These are phyloP conservation scores for Caenorhabditis sp. DNA, from an alignment of 2,888 invertebrate species.

Conservation along the genomic window DNA sequence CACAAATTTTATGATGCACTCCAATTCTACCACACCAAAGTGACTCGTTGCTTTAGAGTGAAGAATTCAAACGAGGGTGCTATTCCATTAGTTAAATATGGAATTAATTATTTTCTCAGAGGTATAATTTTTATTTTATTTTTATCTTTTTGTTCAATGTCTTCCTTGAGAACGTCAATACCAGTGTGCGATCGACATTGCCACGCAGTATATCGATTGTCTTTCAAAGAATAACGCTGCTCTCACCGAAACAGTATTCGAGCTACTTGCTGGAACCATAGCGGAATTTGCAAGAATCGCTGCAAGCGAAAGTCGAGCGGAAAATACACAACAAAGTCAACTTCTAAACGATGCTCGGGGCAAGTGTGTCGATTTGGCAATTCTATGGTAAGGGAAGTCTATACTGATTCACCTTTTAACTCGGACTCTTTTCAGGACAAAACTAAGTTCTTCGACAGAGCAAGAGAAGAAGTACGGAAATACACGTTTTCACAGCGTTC, in stretches of 20 bases:
- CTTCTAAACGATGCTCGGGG: slow-evolving; percentile 15
- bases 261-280: slow-evolving; percentile 19
- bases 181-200: slow-evolving; percentile 47
- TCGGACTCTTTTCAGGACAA: slow-evolving; percentile 21
- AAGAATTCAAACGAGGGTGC: slow-evolving; percentile 27
- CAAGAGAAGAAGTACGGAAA: slow-evolving; percentile 46
- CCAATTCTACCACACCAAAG: slow-evolving; percentile 51
- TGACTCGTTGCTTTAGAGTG: slow-evolving; percentile 43
- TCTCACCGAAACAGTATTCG: neutral
- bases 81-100: slow-evolving; percentile 28
- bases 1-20: slow-evolving; percentile 53
- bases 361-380: slow-evolving; percentile 39
- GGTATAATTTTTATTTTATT: slow-evolving; percentile 12
- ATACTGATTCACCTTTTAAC: too few relatives aligned
- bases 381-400: slow-evolving; percentile 53
- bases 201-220: slow-evolving; percentile 28
- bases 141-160: too few relatives aligned
- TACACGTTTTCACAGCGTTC: slow-evolving; percentile 13
- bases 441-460: neutral
- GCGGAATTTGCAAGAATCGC: slow-evolving; percentile 13
- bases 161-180: slow-evolving; percentile 54
- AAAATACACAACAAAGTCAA: slow-evolving; percentile 15
- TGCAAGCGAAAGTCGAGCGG: neutral
- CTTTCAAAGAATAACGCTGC: slow-evolving; percentile 26
- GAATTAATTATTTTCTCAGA: slow-evolving; percentile 35